A percentile compares a stretch with the other conserved stretches of the same genome.
Conservation (phyloP, 2,888 invertebrate genomes). For the Tricholauxania praeusta region DNA sequence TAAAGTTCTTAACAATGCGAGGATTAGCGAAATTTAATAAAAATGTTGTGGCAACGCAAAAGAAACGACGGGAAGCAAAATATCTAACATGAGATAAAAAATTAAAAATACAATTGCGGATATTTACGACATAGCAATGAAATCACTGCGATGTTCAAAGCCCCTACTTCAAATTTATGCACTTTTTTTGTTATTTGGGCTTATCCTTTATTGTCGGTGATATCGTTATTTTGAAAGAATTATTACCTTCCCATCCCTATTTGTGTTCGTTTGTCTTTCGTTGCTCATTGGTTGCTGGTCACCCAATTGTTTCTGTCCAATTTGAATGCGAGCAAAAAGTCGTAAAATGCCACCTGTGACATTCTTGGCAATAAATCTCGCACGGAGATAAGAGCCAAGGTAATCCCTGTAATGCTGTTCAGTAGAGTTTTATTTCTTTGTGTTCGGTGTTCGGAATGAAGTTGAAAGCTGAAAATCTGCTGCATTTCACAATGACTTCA, state of each 20-base stretch:
- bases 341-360: constrained; percentile 31
- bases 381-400: constrained; percentile 10
- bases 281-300: background rate
- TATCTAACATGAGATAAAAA: too few species aligned
- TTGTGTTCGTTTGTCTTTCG: background rate
- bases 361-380: constrained; percentile 25
- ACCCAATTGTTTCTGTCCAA: background rate
- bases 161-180: background rate
- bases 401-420: too few species aligned
- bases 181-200: background rate
- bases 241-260: background rate
- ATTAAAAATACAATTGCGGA: background rate
- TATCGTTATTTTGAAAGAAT: constrained; percentile 13
- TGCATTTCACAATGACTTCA: too few species aligned
- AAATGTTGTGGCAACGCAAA: too few species aligned
- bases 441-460: too few species aligned
- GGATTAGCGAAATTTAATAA: too few species aligned
- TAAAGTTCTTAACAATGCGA: too few species aligned
- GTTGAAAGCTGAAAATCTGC: too few species aligned
- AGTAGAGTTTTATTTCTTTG: too few species aligned
- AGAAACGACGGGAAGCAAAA: too few species aligned
- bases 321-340: constrained; percentile 16
- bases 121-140: constrained; percentile 4
- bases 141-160: background rate
- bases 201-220: constrained; percentile 19